Base-by-base conservation (phyloP, 2,888 invertebrate genomes). In the Hydrotaea cyrtoneurina region DNA sequence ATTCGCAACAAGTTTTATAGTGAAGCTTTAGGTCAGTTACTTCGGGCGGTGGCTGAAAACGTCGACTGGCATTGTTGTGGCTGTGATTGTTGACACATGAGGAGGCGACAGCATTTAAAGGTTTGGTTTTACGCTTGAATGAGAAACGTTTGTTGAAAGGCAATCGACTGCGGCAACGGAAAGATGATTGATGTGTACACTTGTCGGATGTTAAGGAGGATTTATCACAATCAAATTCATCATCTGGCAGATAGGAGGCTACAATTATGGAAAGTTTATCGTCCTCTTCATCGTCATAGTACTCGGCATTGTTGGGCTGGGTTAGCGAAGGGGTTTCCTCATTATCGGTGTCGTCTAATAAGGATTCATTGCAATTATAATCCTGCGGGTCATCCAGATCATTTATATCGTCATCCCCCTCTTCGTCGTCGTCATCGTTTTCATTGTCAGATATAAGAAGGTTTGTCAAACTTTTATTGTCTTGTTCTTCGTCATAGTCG, bases 1-100 rank as follows among this genome's bases (percentile, higher is more conserved):
- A 92, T 86, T 93, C 93, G 80, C 92, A 92, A 83, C 92, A 92
- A n/a, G 89, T 90, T 74, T 91, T 92, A 71, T 92, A 92, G 83
- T 90, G 92, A 55, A 92, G 86, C 64, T 91, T 91, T 8, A 92
- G 82, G 64, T 87, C 87, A 39, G 87, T 86, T 0, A 87, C 87
- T 13, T 89, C 89, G 10, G 89, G 89, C 80, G 86, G 87, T 57
- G 78, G 86, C 64, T 19, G 82, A 85, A 50, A 82, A 21, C 78
- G 85, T 0, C 62, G 80, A 43, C 23, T 66, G 7, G 78, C 13
- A 17, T 64, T 26, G 4, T 79, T 57, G 1, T 1, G 2, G 39
- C 13, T 36, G 36, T 36, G 3, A 8, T 69, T 26, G 3, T 80
- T 62, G 10, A 3, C 11, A 85, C 81, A 66, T 81, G 62, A 82